Percentiles rank a stretch among this genome's conserved stretches.
phyloP scores from a whole-genome alignment of 2,113 vertebrate genomes.

The Phasianus colchicus region DNA sequence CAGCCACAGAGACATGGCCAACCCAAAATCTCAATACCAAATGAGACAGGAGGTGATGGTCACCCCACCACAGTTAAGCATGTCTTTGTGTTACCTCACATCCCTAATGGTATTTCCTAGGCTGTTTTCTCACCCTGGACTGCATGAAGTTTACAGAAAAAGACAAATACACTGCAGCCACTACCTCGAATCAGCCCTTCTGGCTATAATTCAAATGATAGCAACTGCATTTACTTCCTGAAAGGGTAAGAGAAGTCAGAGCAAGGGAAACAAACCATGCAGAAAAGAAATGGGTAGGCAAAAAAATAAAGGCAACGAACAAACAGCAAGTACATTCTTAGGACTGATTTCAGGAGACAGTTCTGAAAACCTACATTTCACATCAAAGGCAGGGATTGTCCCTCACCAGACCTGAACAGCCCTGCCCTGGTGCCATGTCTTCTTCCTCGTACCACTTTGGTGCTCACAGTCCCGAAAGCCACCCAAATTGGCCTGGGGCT shows the following conservation, averaged over 20 bases:
- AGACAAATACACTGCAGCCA: background rate
- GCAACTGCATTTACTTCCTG: background rate
- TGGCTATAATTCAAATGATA: background rate
- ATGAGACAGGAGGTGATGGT: background rate
- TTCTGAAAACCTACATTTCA: background rate
- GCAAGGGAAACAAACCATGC: background rate
- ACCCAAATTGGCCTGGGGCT: background rate
- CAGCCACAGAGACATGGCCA: background rate
- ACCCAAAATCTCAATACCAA: background rate
- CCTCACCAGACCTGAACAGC: background rate
- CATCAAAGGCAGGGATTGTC: background rate
- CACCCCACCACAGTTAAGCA: background rate
- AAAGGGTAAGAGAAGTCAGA: background rate
- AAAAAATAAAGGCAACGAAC: background rate
- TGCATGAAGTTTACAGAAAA: background rate
- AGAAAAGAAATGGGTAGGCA: background rate
- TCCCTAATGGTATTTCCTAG: fast-evolving
- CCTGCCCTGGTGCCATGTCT: background rate
- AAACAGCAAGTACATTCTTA: background rate
- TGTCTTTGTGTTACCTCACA: background rate
- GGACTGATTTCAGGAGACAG: background rate
- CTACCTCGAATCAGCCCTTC: background rate
- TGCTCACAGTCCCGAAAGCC: background rate
- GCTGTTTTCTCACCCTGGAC: background rate
- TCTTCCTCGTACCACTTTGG: background rate